Evolutionary conservation across 2,888 invertebrate species (phyloP).

Genomic region (Lasiommata megera): DNA sequence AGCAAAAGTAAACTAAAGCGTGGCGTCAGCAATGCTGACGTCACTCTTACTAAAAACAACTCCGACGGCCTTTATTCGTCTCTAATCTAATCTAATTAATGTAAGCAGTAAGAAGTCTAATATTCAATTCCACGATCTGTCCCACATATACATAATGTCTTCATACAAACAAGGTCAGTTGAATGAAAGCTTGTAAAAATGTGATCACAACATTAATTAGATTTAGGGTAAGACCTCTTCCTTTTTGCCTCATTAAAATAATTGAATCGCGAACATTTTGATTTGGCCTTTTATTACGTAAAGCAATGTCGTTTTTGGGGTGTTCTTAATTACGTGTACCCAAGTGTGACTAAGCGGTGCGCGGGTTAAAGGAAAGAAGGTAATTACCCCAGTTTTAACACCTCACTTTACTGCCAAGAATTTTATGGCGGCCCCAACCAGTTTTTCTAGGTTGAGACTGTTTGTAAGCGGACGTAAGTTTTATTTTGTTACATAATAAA

Average conservation of each 20-base stretch:
- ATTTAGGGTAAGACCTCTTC: too few relatives aligned
- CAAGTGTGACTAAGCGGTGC: slow-evolving; percentile 31
- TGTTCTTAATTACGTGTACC: slow-evolving; percentile 35
- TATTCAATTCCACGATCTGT: too few relatives aligned
- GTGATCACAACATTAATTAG: too few relatives aligned
- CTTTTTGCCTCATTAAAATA: background rate
- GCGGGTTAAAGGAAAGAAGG: slow-evolving; percentile 30
- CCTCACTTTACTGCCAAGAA: slow-evolving; percentile 33
- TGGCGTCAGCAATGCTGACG: too few relatives aligned
- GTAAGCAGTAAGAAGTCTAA: too few relatives aligned
- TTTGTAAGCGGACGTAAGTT: background rate
- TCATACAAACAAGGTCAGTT: too few relatives aligned
- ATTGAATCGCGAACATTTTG: background rate
- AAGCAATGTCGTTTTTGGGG: background rate
- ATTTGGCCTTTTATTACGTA: background rate
- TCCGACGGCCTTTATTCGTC: too few relatives aligned
- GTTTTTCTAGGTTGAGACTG: background rate
- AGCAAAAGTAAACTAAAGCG: too few relatives aligned
- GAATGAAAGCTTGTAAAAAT: too few relatives aligned
- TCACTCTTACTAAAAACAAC: too few relatives aligned
- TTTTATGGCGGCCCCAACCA: slow-evolving; percentile 32
- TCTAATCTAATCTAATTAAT: too few relatives aligned
- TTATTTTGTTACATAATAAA: background rate
- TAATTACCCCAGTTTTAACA: slow-evolving; percentile 41
- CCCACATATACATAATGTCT: too few relatives aligned